Evolutionary conservation across 1,140 invertebrate genomes (phyloP), one percentile per base, ranked within the genome.

Genomic region (Neotoxoptera formosana): DNA sequence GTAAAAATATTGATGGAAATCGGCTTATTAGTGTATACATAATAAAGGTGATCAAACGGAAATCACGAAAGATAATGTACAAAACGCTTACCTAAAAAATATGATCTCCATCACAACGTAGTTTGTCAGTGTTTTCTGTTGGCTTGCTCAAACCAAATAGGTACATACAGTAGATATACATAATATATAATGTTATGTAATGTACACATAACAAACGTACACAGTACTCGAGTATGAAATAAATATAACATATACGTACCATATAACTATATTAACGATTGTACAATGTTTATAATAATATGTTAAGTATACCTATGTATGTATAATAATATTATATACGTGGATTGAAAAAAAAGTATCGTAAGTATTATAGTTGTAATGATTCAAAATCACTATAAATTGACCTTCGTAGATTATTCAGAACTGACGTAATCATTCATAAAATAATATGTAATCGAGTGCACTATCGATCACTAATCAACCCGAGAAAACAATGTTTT

Each of bases 271-370:
- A 76, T 76, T n/a, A 34, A n/a, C n/a, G 60, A 76, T 76, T 76
- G 60, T 76, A 76, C 23, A 76, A 76, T 76, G 60, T n/a, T n/a
- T 76, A 76, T 76, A 76, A 76, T 76, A 76, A n/a, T 17, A 76
- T 76, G 30, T 76, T n/a, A 76, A 11, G 14, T n/a, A 67, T n/a
- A 60, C 3, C 1, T 30, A 76, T n/a, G n/a, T n/a, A n/a, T 67
- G 25, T 60, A 60, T 67, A n/a, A n/a, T 76, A 76, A 17, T 34
- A n/a, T n/a, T n/a, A 30, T 67, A n/a, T 7, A 7, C 11, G 14
- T 6, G n/a, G 0, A n/a, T 76, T 21, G 21, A 53, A 53, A 53
- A 67, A n/a, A 67, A n/a, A 67, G 60, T 76, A 76, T n/a, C 30
- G 14, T 76, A 34, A 76, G 60, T 76, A 21, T 48, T 76, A 21